A percentile compares a stretch with the other conserved stretches of the same genome.
Conservation (phyloP, 2,113 vertebrate species). For the Ceyx cyanopectus region DNA sequence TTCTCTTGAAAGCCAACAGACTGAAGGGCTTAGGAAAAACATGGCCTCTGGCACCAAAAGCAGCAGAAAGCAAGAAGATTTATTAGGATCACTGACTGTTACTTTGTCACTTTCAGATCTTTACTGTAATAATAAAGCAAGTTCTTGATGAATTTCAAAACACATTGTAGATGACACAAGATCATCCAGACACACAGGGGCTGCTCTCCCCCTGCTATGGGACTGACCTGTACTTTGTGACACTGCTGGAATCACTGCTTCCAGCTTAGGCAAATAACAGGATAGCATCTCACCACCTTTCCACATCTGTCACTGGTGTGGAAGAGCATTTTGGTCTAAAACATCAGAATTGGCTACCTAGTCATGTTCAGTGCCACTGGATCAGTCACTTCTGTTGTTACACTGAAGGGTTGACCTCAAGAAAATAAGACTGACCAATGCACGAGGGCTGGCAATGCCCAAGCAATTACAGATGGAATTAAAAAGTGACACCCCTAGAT, state of each 20-base stretch:
- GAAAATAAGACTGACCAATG: not conserved
- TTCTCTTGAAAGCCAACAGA: not conserved
- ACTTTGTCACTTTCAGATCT: not conserved
- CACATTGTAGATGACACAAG: not conserved
- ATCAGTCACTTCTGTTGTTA: not conserved
- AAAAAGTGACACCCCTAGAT: not conserved
- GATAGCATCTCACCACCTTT: not conserved
- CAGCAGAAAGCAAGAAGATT: not conserved
- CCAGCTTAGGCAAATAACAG: not conserved
- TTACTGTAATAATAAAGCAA: not conserved
- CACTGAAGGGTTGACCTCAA: not conserved
- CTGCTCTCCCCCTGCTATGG: not conserved
- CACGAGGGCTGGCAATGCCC: not conserved
- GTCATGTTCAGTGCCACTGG: rapidly evolving
- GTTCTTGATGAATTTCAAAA: not conserved
- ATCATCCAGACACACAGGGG: not conserved
- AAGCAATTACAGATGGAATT: not conserved
- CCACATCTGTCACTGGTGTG: not conserved
- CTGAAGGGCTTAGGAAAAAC: not conserved
- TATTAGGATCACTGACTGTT: not conserved
- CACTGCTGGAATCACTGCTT: not conserved
- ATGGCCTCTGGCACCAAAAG: not conserved
- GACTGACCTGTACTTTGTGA: not conserved
- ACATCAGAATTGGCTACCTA: not conserved
- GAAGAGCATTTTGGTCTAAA: not conserved